Base-by-base conservation (phyloP, 2,113 vertebrate genomes). In the Epinephelus cyanopodus region DNA sequence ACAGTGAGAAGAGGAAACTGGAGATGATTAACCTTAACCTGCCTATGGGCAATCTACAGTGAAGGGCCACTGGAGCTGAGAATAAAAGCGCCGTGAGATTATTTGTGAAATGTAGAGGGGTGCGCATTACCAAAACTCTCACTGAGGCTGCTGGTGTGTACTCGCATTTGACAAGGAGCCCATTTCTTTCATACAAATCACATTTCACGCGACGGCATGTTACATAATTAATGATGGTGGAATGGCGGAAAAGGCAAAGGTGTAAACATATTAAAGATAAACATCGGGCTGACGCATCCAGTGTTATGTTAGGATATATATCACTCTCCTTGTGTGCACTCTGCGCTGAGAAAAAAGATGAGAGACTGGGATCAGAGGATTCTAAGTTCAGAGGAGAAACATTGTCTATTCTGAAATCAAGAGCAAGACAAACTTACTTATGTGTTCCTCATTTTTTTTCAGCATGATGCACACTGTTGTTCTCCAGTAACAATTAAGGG, bases 1-100 rank as follows among this genome's bases (percentile, higher is more conserved):
- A 74, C 2, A 37, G 80, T 83, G 71, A 76, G 71, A 77, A 72
- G 56, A 77, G 80, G 75, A 86, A 91, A 87, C 64, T 76, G 45
- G 78, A 90, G 84, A 90, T 92, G 87, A 93, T 92, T 93, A 93
- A 94, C 92, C 92, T 90, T 83, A 82, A 89, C 92, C 92, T 88
- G 90, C 88, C 92, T 81, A 63, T 82, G 42, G 87, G 89, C 90
- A 29, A 73, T 83, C 37, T 69, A 73, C 72, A 82, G 79, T 37
- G 77, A 87, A 81, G 33, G 77, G 78, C 74, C 76, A 61, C 48
- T 66, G 67, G 27, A 85, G 66, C 58, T 37, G 71, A 80, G 72
- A 83, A 73, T 48, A 81, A 75, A 76, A 69, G 63, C 61, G 29
- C 21, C 19, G 61, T 50, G 60, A 73, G 62, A 82, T 85, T 65